Percentiles rank a stretch among this genome's conserved stretches.
Evolutionary conservation across 1,140 invertebrate genomes (phyloP).

Genomic region (Apis dorsata): DNA sequence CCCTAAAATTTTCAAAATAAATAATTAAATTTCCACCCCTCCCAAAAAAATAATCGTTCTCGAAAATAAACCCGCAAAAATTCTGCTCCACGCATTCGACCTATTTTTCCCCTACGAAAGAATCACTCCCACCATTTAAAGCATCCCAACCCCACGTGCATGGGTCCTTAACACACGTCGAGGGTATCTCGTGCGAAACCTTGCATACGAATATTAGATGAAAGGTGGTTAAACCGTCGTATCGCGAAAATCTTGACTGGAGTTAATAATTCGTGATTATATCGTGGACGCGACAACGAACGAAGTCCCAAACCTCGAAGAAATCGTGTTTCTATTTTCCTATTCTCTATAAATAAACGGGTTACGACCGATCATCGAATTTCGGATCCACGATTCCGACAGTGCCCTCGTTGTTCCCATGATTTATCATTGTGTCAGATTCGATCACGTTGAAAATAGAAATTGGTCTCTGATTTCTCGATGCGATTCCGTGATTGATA

Average conservation of each 20-base stretch:
- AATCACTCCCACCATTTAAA: too few relatives aligned
- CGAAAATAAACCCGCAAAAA: too few relatives aligned
- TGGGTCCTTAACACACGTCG: not conserved
- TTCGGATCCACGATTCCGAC: not conserved
- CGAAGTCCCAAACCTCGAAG: not conserved
- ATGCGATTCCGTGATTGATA: not conserved
- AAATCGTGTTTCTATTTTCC: not conserved
- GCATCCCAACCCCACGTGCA: too few relatives aligned
- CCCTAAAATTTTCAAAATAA: too few relatives aligned
- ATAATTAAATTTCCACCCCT: too few relatives aligned
- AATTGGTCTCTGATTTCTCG: not conserved
- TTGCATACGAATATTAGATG: not conserved
- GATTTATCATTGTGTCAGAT: not conserved
- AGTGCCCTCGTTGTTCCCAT: not conserved
- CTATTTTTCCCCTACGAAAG: too few relatives aligned
- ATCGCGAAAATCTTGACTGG: not conserved
- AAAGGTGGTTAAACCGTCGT: not conserved
- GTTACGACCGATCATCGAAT: not conserved
- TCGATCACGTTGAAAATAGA: not conserved
- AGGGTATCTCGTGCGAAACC: not conserved
- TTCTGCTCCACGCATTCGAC: too few relatives aligned
- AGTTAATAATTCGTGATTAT: not conserved
- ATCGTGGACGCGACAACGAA: not conserved
- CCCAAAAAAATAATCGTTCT: too few relatives aligned
- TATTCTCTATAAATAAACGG: slow-evolving; percentile 13